A percentile compares a stretch with the other conserved stretches of the same genome.
Evolutionary conservation across 1,140 invertebrate genomes (phyloP).

Genomic region (Babylonia areolata): DNA sequence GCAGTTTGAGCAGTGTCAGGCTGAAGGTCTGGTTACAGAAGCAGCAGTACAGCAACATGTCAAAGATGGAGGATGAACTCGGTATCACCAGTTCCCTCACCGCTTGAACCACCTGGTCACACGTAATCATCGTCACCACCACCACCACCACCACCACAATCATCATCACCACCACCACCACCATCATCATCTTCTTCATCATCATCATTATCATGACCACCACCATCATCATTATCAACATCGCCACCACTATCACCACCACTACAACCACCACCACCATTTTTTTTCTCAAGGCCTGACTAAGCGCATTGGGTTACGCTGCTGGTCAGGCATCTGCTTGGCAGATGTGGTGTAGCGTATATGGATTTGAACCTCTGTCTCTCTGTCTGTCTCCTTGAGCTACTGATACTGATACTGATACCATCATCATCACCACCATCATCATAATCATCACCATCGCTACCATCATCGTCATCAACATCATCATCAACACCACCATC

Average conservation of each 20-base stretch:
- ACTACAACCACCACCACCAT: not conserved
- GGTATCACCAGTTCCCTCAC: constrained; percentile 69
- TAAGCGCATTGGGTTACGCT: too few relatives aligned
- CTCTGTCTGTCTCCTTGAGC: too few relatives aligned
- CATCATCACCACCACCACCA: not conserved
- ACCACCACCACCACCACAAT: not conserved
- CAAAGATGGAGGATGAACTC: constrained; percentile 59
- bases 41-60: constrained; percentile 75
- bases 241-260: not conserved
- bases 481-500: not conserved
- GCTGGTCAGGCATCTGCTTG: too few relatives aligned
- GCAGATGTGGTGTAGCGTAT: too few relatives aligned
- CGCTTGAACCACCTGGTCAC: constrained; percentile 68
- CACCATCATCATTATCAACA: not conserved
- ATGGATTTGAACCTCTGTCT: too few relatives aligned
- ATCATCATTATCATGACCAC: not conserved
- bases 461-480: not conserved
- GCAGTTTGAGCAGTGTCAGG: constrained; percentile 70
- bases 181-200: not conserved
- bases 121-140: not conserved
- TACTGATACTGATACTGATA: too few relatives aligned
- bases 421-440: too few relatives aligned
- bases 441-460: too few relatives aligned
- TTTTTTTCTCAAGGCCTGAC: not conserved
- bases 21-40: constrained; percentile 76